These are phyloP conservation scores for Syncerus caffer DNA, from an alignment of 2,797 vertebrate species.

Conservation along the genomic window DNA sequence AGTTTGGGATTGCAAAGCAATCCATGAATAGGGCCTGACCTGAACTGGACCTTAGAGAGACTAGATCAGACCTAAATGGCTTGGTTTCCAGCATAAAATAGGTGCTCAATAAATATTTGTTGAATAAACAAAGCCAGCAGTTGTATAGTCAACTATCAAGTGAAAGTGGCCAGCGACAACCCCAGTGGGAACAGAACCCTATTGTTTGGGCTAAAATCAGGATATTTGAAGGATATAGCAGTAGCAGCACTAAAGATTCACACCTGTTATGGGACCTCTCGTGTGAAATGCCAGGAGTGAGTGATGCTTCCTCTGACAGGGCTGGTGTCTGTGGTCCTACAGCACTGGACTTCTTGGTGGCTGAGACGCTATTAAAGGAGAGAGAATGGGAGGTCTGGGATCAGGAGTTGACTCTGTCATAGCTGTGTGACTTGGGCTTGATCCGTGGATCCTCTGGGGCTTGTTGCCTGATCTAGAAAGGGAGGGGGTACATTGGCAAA, in stretches of 20 bases:
- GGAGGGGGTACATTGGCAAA: neutral
- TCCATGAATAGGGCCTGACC: neutral
- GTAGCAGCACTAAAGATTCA: neutral
- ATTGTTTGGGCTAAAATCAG: neutral
- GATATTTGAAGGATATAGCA: neutral
- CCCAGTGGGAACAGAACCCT: neutral
- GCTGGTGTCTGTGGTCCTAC: neutral
- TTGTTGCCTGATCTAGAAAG: conserved; percentile 5
- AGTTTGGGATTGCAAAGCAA: neutral
- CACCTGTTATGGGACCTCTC: neutral
- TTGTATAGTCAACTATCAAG: neutral
- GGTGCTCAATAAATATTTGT: neutral
- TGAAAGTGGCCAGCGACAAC: neutral
- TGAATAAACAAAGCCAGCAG: neutral
- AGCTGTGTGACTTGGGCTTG: neutral
- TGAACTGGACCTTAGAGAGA: neutral
- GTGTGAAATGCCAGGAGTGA: neutral
- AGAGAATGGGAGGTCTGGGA: neutral
- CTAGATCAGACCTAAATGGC: neutral
- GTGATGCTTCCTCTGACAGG: neutral
- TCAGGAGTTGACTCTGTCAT: neutral
- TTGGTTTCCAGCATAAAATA: neutral
- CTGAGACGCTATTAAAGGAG: neutral
- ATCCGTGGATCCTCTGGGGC: neutral
- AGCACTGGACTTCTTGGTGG: neutral